Conservation (phyloP, 2,113 vertebrate species). For the Serilophus lunatus region DNA sequence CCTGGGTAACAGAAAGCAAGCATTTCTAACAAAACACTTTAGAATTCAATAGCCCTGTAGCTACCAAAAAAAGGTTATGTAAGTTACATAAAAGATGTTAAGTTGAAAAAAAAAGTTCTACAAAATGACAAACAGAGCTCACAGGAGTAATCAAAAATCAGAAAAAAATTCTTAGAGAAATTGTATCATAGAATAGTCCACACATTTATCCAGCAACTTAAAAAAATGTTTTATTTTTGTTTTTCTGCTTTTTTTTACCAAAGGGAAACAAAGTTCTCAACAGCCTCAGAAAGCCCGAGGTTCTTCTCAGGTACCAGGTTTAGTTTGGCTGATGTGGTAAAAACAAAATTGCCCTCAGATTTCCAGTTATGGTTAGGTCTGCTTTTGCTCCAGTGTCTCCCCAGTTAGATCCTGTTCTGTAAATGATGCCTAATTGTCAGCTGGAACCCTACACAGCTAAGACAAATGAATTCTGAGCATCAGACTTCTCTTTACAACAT, state of each 20-base stretch:
- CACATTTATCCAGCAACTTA: not conserved
- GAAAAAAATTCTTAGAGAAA: not conserved
- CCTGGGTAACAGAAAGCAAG: not conserved
- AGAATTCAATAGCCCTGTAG: not conserved
- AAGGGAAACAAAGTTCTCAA: not conserved
- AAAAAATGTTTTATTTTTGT: not conserved
- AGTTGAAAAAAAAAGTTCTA: not conserved
- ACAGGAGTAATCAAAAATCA: not conserved
- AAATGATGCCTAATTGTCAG: not conserved
- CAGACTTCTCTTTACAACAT: not conserved
- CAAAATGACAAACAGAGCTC: not conserved
- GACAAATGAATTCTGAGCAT: not conserved
- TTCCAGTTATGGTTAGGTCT: not conserved
- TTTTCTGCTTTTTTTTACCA: not conserved
- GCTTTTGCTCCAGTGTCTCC: accelerated
- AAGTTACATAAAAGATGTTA: not conserved
- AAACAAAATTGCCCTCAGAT: not conserved
- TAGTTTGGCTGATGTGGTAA: not conserved
- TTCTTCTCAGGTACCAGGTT: not conserved
- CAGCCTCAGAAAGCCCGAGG: not conserved
- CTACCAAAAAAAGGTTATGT: not conserved
- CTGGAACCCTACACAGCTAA: not conserved
- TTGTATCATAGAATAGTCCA: accelerated
- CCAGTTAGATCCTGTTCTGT: accelerated
- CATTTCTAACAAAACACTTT: not conserved